phyloP scores from a whole-genome alignment of 2,797 vertebrate genomes.

The Meriones psammophilus region DNA sequence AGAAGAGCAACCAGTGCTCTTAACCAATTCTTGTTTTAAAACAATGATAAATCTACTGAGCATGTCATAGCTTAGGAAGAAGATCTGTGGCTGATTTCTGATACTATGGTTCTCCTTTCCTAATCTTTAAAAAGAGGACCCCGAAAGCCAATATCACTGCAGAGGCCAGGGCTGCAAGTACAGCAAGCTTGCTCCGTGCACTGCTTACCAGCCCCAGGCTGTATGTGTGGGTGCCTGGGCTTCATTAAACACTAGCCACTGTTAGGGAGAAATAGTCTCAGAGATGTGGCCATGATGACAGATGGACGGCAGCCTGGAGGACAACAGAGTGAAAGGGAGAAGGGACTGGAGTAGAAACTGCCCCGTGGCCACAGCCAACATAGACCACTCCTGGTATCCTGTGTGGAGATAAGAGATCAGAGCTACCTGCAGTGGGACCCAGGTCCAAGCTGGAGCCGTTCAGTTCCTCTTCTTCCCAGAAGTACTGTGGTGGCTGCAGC shows the following conservation, averaged over 20 bases:
- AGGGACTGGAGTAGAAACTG: neutral
- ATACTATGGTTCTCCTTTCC: neutral
- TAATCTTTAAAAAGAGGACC: neutral
- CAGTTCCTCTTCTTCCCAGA: slow-evolving; percentile 91
- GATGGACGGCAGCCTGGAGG: neutral
- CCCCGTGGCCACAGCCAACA: no score
- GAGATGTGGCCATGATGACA: neutral
- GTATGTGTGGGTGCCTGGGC: rapidly evolving
- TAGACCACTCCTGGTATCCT: neutral
- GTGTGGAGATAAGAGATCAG: neutral
- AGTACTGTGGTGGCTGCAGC: slow-evolving; percentile 89
- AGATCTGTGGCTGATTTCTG: neutral
- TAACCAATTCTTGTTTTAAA: neutral
- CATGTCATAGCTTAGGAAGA: neutral
- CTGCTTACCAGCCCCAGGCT: neutral
- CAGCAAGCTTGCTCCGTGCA: no score
- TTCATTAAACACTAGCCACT: neutral
- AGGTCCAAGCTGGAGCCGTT: slow-evolving; percentile 89
- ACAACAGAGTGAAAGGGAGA: neutral
- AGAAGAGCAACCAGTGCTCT: neutral
- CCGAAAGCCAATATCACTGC: neutral
- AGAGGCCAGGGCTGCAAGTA: neutral
- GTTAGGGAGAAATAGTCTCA: neutral
- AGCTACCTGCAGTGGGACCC: slow-evolving; percentile 88
- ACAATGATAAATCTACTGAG: neutral